A percentile compares a stretch with the other conserved stretches of the same genome.
Conservation (phyloP, 1,140 invertebrate species). For the Tetragonula clypearis region DNA sequence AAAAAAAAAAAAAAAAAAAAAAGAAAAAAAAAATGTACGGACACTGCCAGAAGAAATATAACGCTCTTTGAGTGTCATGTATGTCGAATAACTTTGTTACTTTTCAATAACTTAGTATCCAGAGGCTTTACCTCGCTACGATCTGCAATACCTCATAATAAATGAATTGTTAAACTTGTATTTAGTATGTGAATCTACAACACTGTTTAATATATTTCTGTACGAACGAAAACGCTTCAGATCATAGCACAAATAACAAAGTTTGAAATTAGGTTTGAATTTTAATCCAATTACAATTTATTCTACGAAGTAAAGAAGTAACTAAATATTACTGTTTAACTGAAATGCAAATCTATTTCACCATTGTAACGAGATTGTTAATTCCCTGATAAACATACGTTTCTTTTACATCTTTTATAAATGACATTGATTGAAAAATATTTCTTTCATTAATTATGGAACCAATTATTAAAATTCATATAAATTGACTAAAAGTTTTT, state of each 20-base stretch:
- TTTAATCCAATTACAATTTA: slow-evolving; percentile 7
- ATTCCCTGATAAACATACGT: slow-evolving; percentile 9
- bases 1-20: background rate
- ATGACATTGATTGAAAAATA: slow-evolving; percentile 7
- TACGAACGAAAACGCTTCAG: slow-evolving; percentile 28
- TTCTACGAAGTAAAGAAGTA: background rate
- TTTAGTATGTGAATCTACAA: slow-evolving; percentile 41
- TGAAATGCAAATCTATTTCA: slow-evolving; percentile 1
- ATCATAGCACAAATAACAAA: slow-evolving; percentile 44
- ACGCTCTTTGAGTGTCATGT: slow-evolving; percentile 59
- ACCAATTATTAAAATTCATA: slow-evolving; percentile 30
- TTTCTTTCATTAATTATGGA: slow-evolving; percentile 1
- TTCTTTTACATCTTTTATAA: slow-evolving; percentile 31
- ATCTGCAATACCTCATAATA: slow-evolving; percentile 52
- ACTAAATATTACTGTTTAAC: slow-evolving; percentile 10
- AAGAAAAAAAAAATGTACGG: slow-evolving; percentile 31
- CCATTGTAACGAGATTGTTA: slow-evolving; percentile 21
- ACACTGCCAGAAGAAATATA: slow-evolving; percentile 65
- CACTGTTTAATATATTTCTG: slow-evolving; percentile 37
- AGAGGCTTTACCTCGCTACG: slow-evolving; percentile 45
- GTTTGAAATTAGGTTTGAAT: slow-evolving; percentile 12
- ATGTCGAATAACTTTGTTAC: slow-evolving; percentile 53
- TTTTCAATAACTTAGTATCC: slow-evolving; percentile 50
- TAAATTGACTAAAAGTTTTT: slow-evolving; percentile 19
- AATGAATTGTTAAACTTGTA: slow-evolving; percentile 47